Conservation (phyloP, 1,140 invertebrate species). For the Coptotermes formosanus region DNA sequence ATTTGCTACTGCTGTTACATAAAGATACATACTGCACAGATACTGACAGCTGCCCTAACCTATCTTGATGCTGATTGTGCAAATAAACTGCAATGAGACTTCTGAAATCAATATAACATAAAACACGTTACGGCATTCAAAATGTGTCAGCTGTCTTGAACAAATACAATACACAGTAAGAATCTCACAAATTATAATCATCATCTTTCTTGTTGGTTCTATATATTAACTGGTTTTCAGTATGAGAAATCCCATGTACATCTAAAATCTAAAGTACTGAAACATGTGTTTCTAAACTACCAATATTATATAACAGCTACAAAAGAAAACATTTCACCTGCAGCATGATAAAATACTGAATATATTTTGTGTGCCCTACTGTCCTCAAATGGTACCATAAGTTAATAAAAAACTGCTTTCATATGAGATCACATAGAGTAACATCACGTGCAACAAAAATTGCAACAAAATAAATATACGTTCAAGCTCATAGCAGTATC, state of each 20-base stretch:
- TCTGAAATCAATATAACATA: neutral
- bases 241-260: neutral
- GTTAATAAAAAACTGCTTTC: neutral
- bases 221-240: neutral
- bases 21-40: too few relatives aligned
- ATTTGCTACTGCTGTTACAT: too few relatives aligned
- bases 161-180: neutral
- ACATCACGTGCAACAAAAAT: neutral
- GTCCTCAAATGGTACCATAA: neutral
- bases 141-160: neutral
- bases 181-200: neutral
- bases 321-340: neutral
- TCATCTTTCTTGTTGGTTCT: neutral
- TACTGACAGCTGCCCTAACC: too few relatives aligned
- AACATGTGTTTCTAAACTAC: neutral
- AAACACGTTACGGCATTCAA: neutral
- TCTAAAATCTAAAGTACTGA: neutral
- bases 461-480: neutral
- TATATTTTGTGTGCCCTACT: neutral
- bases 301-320: slow-evolving; percentile 3
- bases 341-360: neutral
- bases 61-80: too few relatives aligned
- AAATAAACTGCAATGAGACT: too few relatives aligned
- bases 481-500: slow-evolving; percentile 6
- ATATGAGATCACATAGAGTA: slow-evolving; percentile 4